Evolutionary conservation across 2,797 vertebrate genomes (phyloP).

Genomic region (Cryptoprocta ferox): DNA sequence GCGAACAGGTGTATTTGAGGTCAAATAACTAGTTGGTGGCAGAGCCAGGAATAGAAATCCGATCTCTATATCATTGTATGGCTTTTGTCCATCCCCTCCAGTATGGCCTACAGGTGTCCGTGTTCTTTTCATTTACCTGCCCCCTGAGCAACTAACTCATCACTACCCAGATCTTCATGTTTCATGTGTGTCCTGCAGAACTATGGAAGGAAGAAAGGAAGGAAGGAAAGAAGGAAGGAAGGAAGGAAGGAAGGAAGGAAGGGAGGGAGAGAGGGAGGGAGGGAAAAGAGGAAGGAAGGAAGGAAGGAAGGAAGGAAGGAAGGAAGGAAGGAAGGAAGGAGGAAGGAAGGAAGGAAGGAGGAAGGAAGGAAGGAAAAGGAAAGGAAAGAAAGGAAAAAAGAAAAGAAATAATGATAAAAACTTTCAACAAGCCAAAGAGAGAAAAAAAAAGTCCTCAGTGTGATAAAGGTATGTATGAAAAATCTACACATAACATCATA

Average conservation of each 20-base stretch:
- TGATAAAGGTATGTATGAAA: background rate
- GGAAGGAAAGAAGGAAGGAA: fast-evolving
- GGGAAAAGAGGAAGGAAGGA: background rate
- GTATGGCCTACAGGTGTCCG: background rate
- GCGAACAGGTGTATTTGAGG: background rate
- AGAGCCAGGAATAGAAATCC: background rate
- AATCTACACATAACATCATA: background rate
- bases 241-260: no score
- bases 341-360: background rate
- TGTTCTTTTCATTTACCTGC: background rate
- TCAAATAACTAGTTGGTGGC: background rate
- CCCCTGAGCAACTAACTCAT: background rate
- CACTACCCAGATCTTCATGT: background rate
- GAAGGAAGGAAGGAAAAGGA: no score
- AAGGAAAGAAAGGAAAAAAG: background rate
- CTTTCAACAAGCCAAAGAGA: background rate
- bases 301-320: no score
- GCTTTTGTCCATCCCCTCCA: no score
- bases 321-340: background rate
- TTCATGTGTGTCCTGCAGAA: background rate
- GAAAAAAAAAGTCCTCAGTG: background rate
- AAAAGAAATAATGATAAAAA: background rate
- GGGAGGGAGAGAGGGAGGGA: no score
- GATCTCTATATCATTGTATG: background rate
- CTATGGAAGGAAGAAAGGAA: background rate